Evolutionary conservation across 2,888 invertebrate genomes (phyloP).

Genomic region (Panopea generosa): DNA sequence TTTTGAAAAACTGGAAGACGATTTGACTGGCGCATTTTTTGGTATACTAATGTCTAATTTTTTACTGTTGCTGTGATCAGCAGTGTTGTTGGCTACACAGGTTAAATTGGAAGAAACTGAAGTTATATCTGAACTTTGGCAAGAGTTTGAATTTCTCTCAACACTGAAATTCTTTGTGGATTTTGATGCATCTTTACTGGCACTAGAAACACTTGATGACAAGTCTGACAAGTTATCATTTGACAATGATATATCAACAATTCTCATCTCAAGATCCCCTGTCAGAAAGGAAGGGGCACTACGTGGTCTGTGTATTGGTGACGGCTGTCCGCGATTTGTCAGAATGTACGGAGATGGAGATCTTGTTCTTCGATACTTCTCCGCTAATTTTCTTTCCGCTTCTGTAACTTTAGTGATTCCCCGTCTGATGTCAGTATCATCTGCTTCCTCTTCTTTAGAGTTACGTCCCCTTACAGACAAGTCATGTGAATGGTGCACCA

Average conservation of each 20-base stretch:
- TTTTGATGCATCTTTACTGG: too few species aligned
- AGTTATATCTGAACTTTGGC: conserved; percentile 30
- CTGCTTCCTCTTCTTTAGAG: conserved; percentile 55
- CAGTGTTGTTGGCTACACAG: too few species aligned
- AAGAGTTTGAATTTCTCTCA: conserved; percentile 9
- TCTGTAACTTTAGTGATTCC: conserved; percentile 51
- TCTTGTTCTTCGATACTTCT: conserved; percentile 56
- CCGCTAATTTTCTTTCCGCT: conserved; percentile 54
- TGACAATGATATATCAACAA: conserved; percentile 52
- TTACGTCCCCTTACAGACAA: conserved; percentile 27
- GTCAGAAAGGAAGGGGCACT: conserved; percentile 57
- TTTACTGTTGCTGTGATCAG: too few species aligned
- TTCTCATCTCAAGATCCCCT: conserved; percentile 30
- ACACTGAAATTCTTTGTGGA: too few species aligned
- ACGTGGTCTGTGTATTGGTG: conserved; percentile 40
- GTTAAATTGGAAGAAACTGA: background rate
- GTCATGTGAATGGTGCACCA: conserved; percentile 49
- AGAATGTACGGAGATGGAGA: conserved; percentile 59
- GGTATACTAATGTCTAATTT: too few species aligned
- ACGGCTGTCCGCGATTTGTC: conserved; percentile 15
- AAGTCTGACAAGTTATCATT: conserved; percentile 31
- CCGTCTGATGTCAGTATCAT: conserved; percentile 68
- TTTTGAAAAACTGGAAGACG: conserved; percentile 48
- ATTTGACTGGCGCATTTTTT: background rate
- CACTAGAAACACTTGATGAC: conserved; percentile 33